A percentile compares a stretch with the other conserved stretches of the same genome.
These are phyloP conservation scores for Serilophus lunatus DNA, from an alignment of 2,113 vertebrate species.

Conservation along the genomic window DNA sequence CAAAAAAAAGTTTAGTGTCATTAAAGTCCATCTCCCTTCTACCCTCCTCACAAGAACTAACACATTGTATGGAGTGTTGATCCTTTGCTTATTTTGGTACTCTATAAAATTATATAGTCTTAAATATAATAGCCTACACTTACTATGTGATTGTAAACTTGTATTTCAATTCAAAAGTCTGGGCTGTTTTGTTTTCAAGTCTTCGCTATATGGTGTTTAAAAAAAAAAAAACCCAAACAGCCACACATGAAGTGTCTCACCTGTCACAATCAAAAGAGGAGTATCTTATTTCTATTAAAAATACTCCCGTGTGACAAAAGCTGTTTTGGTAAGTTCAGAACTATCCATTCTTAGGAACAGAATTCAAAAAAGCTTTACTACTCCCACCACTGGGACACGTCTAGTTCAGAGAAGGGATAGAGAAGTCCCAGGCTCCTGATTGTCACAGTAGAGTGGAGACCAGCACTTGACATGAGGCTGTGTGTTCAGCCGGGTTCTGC, in stretches of 20 bases:
- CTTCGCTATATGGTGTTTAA: neutral
- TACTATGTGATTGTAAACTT: constrained; percentile 50
- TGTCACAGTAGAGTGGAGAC: neutral
- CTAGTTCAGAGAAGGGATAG: neutral
- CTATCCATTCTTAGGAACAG: neutral
- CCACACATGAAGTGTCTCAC: neutral
- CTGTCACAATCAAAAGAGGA: neutral
- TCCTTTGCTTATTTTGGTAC: constrained; percentile 69
- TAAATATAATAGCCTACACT: constrained; percentile 62
- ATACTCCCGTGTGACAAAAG: neutral
- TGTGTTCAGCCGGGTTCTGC: neutral
- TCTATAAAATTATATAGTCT: constrained; percentile 58
- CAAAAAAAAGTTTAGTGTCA: constrained; percentile 30
- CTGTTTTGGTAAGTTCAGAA: neutral
- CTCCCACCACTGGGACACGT: accelerated
- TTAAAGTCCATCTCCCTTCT: neutral
- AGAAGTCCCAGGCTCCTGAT: neutral
- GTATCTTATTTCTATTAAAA: neutral
- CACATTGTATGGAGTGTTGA: constrained; percentile 63
- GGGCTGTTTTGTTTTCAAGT: neutral
- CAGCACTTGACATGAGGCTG: accelerated
- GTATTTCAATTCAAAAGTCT: constrained; percentile 48
- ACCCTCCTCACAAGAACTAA: constrained; percentile 21
- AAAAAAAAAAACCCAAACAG: neutral
- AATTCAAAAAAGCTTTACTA: neutral